Evolutionary conservation across 64 coral and sea anemone species (phyloP), one percentile per base, ranked within the genome.

Genomic region (Stylophora pistillata): DNA sequence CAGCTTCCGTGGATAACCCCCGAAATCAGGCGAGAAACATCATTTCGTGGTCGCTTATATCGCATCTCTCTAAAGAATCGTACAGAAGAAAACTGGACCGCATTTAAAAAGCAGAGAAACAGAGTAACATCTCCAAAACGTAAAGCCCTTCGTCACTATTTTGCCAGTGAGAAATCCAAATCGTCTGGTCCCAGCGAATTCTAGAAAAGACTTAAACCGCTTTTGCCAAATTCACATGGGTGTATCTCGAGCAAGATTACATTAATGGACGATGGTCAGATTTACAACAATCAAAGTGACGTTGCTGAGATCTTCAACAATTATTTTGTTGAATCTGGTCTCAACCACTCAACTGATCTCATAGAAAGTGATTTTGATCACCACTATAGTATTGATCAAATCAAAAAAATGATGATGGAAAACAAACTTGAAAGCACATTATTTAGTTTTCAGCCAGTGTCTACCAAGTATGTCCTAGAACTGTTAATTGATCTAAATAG

Each of bases 201-300:
- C 73, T 94, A 87, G 81, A 74, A 63, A 78, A 94, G 89, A 86
- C 63, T 94, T 73, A 94, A 89, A 23, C 92, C 92, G 69, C 74
- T 94, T 74, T 75, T 94, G 13, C 91, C 79, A 27, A 89, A 88
- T 5, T 89, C 65, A n/a, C 16, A 30, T 66, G 70, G 70, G 3
- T 26, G 25, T 37, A 30, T 52, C 65, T 28, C 15, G 34, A 32
- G 70, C 37, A 85, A 72, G 23, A 85, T 71, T 30, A 54, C 34
- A 54, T 27, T 85, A 6, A 21, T 82, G 30, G 79, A 85, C 15
- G 73, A 61, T 61, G 88, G 71, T 71, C 34, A 65, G 76, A 60
- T 74, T 56, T 55, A 15, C 54, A 83, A n/a, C 13, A 62, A 81
- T 15, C 56, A n/a, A n/a, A n/a, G n/a, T n/a, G n/a, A n/a, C n/a